Percentiles rank a stretch among this genome's conserved stretches.
phyloP scores from a whole-genome alignment of 2,113 vertebrate genomes.

The Mobula birostris region DNA sequence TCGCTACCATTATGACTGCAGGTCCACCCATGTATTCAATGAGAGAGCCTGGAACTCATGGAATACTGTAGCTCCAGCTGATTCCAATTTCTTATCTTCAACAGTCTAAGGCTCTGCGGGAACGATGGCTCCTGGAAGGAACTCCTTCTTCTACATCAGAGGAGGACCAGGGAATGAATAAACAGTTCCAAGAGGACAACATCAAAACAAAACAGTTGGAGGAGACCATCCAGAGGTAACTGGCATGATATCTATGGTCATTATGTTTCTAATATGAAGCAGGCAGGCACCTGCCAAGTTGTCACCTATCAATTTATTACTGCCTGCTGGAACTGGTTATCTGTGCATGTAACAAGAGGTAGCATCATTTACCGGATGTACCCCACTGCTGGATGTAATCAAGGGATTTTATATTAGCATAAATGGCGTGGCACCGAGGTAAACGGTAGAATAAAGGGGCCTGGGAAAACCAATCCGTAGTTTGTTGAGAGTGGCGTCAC shows the following conservation, averaged over 20 bases:
- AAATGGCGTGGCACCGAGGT: too few relatives aligned
- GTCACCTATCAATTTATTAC: neutral
- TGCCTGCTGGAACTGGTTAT: neutral
- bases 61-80: neutral
- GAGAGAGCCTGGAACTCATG: too few relatives aligned
- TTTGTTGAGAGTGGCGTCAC: too few relatives aligned
- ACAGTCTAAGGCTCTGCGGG: conserved; percentile 83
- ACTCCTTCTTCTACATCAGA: conserved; percentile 63
- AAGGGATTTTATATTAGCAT: too few relatives aligned
- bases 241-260: too few relatives aligned
- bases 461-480: too few relatives aligned
- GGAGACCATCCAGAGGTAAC: conserved; percentile 74
- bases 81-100: neutral
- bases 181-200: conserved; percentile 75
- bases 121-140: conserved; percentile 90
- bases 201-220: conserved; percentile 71
- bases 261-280: neutral
- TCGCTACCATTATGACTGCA: neutral
- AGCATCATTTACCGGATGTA: neutral
- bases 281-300: neutral
- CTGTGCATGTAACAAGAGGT: neutral
- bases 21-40: neutral
- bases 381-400: neutral
- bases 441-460: too few relatives aligned
- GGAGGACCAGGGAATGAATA: conserved; percentile 68